Conservation (phyloP, 1,140 invertebrate genomes). For the Zaprionus davidi region DNA sequence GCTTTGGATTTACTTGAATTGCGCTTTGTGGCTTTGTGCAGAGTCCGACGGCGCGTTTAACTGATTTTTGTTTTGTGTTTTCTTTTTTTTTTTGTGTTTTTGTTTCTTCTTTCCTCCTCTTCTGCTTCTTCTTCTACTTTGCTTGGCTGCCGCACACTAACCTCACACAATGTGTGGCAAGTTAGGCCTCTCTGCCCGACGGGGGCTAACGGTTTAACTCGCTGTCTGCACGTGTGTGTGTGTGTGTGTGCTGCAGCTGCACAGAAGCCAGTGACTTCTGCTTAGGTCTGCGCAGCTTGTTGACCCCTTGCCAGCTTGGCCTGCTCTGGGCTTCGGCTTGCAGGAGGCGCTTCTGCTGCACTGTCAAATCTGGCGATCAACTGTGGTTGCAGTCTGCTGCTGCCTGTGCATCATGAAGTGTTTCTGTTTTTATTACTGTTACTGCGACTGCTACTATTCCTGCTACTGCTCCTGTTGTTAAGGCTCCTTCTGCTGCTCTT, state of each 20-base stretch:
- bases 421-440: constrained; percentile 31
- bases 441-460: constrained; percentile 33
- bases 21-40: constrained; percentile 9
- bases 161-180: background rate
- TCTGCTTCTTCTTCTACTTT: background rate
- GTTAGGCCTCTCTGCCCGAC: background rate
- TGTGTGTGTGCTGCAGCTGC: too few relatives aligned
- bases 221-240: too few relatives aligned
- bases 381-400: too few relatives aligned
- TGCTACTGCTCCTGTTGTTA: too few relatives aligned
- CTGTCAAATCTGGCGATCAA: too few relatives aligned
- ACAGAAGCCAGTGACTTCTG: too few relatives aligned
- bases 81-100: background rate
- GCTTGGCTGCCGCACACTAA: background rate
- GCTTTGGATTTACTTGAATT: background rate
- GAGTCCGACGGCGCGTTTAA: constrained; percentile 45
- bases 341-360: too few relatives aligned
- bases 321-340: background rate
- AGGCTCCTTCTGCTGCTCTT: too few relatives aligned
- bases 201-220: background rate
- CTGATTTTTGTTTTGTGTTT: constrained; percentile 56
- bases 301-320: too few relatives aligned
- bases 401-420: background rate
- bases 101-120: background rate
- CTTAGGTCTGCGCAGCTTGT: too few relatives aligned